Conservation (phyloP, 1,140 invertebrate genomes). For the Meteorus sp. region DNA sequence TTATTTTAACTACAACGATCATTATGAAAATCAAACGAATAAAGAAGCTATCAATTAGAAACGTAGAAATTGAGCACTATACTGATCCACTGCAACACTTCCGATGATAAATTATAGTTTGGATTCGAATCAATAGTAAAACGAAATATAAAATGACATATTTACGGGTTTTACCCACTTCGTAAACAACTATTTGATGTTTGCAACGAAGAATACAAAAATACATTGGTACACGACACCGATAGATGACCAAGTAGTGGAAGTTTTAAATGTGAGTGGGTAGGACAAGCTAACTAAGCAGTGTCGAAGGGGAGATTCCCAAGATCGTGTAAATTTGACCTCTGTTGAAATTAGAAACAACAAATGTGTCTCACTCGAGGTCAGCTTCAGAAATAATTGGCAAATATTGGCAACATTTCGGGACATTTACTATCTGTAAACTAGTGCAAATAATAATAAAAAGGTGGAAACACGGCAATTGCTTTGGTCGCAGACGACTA, state of each 20-base stretch:
- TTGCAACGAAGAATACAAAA: constrained; percentile 6
- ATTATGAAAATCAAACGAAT: no score
- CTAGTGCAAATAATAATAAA: not conserved
- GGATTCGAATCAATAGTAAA: no score
- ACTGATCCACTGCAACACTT: no score
- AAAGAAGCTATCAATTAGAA: no score
- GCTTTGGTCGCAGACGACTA: not conserved
- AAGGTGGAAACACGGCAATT: constrained; percentile 1
- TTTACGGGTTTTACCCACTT: not conserved
- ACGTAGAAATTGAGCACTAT: no score
- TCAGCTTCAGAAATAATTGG: constrained; percentile 26
- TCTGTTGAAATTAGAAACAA: constrained; percentile 32
- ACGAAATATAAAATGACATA: no score
- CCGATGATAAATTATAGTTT: no score
- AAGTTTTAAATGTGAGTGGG: not conserved
- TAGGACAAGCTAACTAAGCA: not conserved
- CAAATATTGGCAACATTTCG: constrained; percentile 30
- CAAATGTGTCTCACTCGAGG: constrained; percentile 18
- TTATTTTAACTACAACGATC: no score
- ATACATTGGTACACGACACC: not conserved
- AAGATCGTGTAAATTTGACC: constrained; percentile 23
- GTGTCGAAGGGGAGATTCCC: not conserved
- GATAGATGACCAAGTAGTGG: not conserved
- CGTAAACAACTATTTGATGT: constrained; percentile 1
- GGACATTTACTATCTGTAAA: not conserved